These are phyloP conservation scores for Anolis sagrei DNA, from an alignment of 2,113 vertebrate species.

Conservation along the genomic window DNA sequence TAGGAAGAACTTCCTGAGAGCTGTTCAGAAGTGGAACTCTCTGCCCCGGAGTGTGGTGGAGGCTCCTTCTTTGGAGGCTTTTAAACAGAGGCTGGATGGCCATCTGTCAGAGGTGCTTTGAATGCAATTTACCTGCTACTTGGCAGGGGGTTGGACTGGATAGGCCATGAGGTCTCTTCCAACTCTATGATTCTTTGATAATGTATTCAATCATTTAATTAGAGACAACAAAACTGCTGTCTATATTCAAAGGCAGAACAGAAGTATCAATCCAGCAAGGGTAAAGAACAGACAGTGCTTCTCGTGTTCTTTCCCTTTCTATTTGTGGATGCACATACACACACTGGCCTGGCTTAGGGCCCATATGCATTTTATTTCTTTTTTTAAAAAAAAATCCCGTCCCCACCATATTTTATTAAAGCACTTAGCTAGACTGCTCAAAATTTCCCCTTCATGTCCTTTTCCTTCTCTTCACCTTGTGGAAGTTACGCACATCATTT, in stretches of 20 bases:
- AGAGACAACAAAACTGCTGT: slow-evolving; percentile 18
- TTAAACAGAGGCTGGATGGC: no score
- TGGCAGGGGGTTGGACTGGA: no score
- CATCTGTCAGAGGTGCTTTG: no score
- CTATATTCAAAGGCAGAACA: not conserved
- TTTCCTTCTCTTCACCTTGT: slow-evolving; percentile 3
- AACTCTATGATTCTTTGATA: no score
- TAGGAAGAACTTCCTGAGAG: no score
- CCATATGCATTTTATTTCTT: not conserved
- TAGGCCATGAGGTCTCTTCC: no score
- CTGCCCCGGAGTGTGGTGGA: no score
- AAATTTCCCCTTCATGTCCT: not conserved
- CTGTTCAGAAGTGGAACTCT: no score
- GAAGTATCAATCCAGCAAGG: slow-evolving; percentile 15
- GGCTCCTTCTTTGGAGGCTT: no score
- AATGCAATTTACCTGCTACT: no score
- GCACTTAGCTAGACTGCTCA: slow-evolving; percentile 27
- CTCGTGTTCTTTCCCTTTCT: slow-evolving; percentile 28
- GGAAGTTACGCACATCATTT: slow-evolving; percentile 8
- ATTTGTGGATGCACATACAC: not conserved
- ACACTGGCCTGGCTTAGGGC: not conserved
- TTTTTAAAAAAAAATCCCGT: slow-evolving; percentile 20
- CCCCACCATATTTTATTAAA: slow-evolving; percentile 19
- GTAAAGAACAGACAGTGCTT: not conserved
- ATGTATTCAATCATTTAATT: not conserved